These are phyloP conservation scores for Stenopsyche tienmushanensis DNA, from an alignment of 1,140 invertebrate genomes.

Conservation along the genomic window DNA sequence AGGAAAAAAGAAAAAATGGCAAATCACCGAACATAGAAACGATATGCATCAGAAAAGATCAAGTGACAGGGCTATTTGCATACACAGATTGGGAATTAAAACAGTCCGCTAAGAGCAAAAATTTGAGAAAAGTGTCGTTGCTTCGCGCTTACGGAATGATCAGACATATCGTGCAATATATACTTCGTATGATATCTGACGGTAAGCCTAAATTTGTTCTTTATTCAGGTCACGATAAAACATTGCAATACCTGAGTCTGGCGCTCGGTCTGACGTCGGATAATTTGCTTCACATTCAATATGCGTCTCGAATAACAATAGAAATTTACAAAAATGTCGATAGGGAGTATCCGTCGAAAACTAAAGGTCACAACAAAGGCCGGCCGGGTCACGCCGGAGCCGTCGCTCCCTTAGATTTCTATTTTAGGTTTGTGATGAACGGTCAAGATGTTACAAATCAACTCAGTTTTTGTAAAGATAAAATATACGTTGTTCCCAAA, in stretches of 20 bases:
- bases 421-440: slow-evolving; percentile 82
- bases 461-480: slow-evolving; percentile 75
- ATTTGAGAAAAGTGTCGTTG: slow-evolving; percentile 67
- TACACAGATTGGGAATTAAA: slow-evolving; percentile 75
- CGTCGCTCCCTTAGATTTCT: slow-evolving; percentile 63
- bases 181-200: slow-evolving; percentile 76
- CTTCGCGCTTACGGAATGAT: slow-evolving; percentile 75
- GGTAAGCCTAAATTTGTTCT: slow-evolving; percentile 77
- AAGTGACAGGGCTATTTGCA: slow-evolving; percentile 71
- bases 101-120: slow-evolving; percentile 64
- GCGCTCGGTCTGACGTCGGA: slow-evolving; percentile 69
- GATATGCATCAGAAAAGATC: slow-evolving; percentile 65
- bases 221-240: slow-evolving; percentile 91
- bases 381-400: slow-evolving; percentile 41
- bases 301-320: slow-evolving; percentile 82
- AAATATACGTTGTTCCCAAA: slow-evolving; percentile 45
- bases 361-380: slow-evolving; percentile 47
- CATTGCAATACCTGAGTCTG: slow-evolving; percentile 77
- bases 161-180: slow-evolving; percentile 73
- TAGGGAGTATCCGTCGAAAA: slow-evolving; percentile 56
- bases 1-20: slow-evolving; percentile 38
- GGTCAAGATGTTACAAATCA: slow-evolving; percentile 82
- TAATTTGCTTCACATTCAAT: slow-evolving; percentile 62
- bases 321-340: slow-evolving; percentile 70
- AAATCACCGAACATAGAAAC: slow-evolving; percentile 48